Percentiles rank a stretch among this genome's conserved stretches.
phyloP scores from a whole-genome alignment of 2,888 invertebrate genomes.

The Hololepta plana region DNA sequence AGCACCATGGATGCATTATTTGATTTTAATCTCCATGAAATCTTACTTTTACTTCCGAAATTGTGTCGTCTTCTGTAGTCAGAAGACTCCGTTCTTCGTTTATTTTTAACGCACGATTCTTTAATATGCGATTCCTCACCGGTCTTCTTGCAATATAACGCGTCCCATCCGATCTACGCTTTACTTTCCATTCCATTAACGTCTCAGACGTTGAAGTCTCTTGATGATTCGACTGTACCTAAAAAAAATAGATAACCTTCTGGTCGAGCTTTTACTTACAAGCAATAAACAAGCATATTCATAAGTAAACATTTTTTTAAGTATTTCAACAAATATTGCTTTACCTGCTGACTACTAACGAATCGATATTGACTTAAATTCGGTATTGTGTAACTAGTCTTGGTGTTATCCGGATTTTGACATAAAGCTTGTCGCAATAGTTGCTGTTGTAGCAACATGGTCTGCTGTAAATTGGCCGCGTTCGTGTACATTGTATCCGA shows the following conservation, averaged over 20 bases:
- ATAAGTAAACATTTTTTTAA: too few relatives aligned
- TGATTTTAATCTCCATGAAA: too few relatives aligned
- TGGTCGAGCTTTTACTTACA: too few relatives aligned
- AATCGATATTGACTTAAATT: conserved; percentile 40
- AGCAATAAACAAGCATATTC: conserved; percentile 6
- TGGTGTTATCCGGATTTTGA: conserved; percentile 20
- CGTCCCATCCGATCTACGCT: conserved; percentile 55
- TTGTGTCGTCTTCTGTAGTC: conserved; percentile 57
- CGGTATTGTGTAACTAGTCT: conserved; percentile 33
- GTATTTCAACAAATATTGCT: too few relatives aligned
- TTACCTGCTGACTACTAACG: conserved; percentile 35
- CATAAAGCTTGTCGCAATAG: conserved; percentile 35
- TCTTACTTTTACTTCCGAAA: conserved; percentile 53
- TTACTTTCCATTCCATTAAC: conserved; percentile 57
- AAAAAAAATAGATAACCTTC: conserved; percentile 3
- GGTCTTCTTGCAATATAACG: conserved; percentile 59
- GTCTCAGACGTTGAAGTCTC: conserved; percentile 17
- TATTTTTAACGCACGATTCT: conserved; percentile 46
- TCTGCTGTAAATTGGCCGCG: conserved; percentile 46
- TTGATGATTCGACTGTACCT: conserved; percentile 8
- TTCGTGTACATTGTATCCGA: conserved; percentile 54
- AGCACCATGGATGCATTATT: background rate
- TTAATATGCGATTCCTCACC: conserved; percentile 42
- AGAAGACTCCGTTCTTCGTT: conserved; percentile 45
- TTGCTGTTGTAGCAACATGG: conserved; percentile 49